Evolutionary conservation across 2,113 vertebrate species (phyloP).

Genomic region (Phyllostomus hastatus): DNA sequence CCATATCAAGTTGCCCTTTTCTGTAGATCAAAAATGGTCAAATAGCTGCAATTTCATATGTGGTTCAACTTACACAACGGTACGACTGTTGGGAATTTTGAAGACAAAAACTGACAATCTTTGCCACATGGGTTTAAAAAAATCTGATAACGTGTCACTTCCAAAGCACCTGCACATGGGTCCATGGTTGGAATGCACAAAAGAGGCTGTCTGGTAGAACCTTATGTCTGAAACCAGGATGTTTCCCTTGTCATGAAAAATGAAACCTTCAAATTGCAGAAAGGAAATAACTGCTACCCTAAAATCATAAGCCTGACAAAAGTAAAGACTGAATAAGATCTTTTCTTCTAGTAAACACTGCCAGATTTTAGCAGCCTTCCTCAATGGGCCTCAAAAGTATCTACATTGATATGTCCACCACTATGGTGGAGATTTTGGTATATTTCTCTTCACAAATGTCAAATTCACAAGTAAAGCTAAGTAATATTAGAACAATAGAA

Average conservation of each 20-base stretch:
- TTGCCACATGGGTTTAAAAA: neutral
- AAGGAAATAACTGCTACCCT: neutral
- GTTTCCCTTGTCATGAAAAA: neutral
- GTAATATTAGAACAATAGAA: neutral
- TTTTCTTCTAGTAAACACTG: neutral
- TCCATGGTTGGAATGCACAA: neutral
- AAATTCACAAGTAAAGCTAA: neutral
- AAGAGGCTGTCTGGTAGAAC: neutral
- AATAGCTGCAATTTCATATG: neutral
- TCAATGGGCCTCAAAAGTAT: neutral
- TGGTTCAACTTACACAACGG: neutral
- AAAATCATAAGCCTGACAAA: neutral
- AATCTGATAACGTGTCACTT: neutral
- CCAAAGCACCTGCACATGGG: neutral
- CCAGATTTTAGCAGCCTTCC: neutral
- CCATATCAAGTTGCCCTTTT: neutral
- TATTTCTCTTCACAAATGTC: neutral
- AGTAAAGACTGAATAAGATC: neutral
- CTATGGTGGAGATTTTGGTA: neutral
- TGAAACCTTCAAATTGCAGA: neutral
- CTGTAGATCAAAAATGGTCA: neutral
- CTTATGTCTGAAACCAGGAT: neutral
- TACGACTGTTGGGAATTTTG: neutral
- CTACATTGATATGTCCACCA: neutral
- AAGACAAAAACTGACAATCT: neutral